Conservation (phyloP, 2,797 vertebrate genomes). For the Propithecus perrieri region DNA sequence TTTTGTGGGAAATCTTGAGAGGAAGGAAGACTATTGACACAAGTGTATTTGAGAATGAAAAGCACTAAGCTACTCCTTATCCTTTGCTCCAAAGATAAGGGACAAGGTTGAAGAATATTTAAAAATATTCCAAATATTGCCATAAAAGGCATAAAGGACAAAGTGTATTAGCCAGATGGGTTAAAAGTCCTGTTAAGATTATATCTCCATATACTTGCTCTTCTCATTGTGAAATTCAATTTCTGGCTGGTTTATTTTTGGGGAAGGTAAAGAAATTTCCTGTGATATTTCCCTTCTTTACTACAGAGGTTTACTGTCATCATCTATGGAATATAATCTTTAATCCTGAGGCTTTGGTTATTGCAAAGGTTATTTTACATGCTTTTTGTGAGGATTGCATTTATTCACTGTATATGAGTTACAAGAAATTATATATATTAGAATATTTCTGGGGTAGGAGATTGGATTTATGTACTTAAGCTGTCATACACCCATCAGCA, state of each 20-base stretch:
- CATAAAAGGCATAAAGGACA: not conserved
- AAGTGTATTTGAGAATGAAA: not conserved
- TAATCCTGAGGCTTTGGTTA: not conserved
- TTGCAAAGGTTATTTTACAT: conserved; percentile 29
- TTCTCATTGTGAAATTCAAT: conserved; percentile 52
- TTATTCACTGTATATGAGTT: not conserved
- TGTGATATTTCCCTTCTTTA: not conserved
- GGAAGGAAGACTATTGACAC: not conserved
- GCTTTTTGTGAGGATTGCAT: not conserved
- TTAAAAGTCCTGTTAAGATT: conserved; percentile 25
- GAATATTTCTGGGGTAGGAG: not conserved
- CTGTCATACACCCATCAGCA: not conserved
- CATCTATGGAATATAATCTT: not conserved
- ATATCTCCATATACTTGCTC: not conserved
- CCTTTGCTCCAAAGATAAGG: not conserved
- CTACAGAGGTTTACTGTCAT: conserved; percentile 10
- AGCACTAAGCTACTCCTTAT: not conserved
- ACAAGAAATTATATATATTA: not conserved
- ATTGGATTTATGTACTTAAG: not conserved
- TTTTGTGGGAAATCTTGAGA: not conserved
- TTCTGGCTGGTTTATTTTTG: conserved; percentile 51
- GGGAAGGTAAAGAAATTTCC: not conserved
- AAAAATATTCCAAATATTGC: not conserved
- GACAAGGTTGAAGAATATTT: not conserved
- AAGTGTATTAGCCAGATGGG: not conserved